Evolutionary conservation across 2,888 invertebrate genomes (phyloP).

Genomic region (Ophioninae sp.): DNA sequence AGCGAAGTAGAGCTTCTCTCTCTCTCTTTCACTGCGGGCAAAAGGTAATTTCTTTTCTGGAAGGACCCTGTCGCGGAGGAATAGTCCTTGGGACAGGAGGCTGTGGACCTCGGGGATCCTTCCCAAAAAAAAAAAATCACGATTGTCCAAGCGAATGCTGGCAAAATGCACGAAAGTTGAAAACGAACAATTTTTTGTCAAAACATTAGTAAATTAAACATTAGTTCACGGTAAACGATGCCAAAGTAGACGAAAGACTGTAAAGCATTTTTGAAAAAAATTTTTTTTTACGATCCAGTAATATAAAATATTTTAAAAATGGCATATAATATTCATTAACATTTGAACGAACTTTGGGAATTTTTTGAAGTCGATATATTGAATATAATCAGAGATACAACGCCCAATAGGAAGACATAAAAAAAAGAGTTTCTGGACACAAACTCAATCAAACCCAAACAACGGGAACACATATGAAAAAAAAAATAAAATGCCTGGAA

Average conservation of each 20-base stretch:
- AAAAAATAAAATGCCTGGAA: no score
- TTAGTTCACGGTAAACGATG: background rate
- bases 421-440: no score
- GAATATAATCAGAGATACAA: no score
- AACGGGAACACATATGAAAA: no score
- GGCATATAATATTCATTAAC: no score
- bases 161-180: slow-evolving; percentile 51
- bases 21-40: slow-evolving; percentile 36
- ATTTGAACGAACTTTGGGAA: no score
- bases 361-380: no score
- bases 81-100: slow-evolving; percentile 51
- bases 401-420: no score
- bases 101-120: slow-evolving; percentile 33
- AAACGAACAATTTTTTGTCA: background rate
- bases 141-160: slow-evolving; percentile 61
- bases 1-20: slow-evolving; percentile 20
- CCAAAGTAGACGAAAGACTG: background rate
- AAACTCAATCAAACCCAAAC: no score
- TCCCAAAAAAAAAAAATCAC: slow-evolving; percentile 15
- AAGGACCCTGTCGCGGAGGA: slow-evolving; percentile 49
- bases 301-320: no score
- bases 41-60: slow-evolving; percentile 73
- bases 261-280: no score
- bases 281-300: no score
- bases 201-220: background rate